Evolutionary conservation across 2,888 invertebrate genomes (phyloP), one percentile per base, ranked within the genome.

Genomic region (Leucophenga maculata): DNA sequence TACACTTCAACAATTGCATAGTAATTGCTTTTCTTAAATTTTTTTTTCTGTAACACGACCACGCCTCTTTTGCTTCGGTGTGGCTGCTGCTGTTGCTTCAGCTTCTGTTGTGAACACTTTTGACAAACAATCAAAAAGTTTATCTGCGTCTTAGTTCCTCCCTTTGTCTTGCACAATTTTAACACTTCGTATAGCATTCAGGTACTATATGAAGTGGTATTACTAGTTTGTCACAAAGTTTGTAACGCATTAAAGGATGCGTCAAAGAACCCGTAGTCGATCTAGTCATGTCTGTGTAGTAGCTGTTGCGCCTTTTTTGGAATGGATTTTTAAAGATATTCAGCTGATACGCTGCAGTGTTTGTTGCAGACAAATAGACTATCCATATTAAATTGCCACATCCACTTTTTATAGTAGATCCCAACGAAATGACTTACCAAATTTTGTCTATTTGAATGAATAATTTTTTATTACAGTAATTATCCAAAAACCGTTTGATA

Each of bases 81-180:
- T 11, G 20, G 22, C 1, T 55, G 26, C 22, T 1, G 20, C 2
- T 26, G 55, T 18, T n/a, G 46, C 54, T 20, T 20, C 22, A 18
- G 11, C 6, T 48, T 48, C 9, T 52, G 26, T 55, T 55, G 13
- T 22, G 9, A 16, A 26, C 55, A 55, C 55, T 68, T 74, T 69
- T 31, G 69, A 57, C 72, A 60, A 68, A 74, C 74, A 70, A 75
- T 73, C 71, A 73, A 69, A 73, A 75, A 75, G 69, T 75, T 75
- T 73, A 16, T 62, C 44, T 39, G 26, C 1, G 50, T 31, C n/a
- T 26, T 22, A 18, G 18, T 39, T 46, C 52, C 26, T 39, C 26
- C 26, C 13, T 22, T n/a, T 46, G 39, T 54, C 52, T 50, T 32
- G 57, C 44, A 54, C 32, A 32, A 48, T n/a, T 20, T 22, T 18